A percentile compares a stretch with the other conserved stretches of the same genome.
Conservation (phyloP, 1,140 invertebrate species). For the Stegodyphus mimosarum region DNA sequence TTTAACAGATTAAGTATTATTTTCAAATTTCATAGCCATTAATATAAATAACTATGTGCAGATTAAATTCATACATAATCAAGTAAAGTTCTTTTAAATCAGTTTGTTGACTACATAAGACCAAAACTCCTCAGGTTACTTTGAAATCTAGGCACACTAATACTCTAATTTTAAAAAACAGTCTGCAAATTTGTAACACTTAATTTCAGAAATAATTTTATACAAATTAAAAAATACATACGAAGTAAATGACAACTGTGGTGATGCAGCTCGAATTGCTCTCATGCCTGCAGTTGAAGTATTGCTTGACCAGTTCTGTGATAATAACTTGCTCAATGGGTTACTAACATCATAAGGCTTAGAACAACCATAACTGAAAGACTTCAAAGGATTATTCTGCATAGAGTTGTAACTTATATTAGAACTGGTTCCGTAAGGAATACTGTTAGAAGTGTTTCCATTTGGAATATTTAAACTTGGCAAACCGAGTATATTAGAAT, state of each 20-base stretch:
- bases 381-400: constrained; percentile 51
- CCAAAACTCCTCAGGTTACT: neutral
- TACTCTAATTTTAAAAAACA: neutral
- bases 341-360: constrained; percentile 37
- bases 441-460: constrained; percentile 35
- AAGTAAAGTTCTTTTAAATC: neutral
- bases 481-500: constrained; percentile 43
- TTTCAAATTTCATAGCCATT: too few relatives aligned
- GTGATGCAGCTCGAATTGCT: constrained; percentile 54
- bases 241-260: constrained; percentile 42
- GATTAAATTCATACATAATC: neutral
- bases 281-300: constrained; percentile 31
- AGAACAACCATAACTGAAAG: constrained; percentile 24
- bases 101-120: neutral
- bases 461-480: constrained; percentile 42
- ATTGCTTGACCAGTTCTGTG: constrained; percentile 37
- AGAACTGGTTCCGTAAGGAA: constrained; percentile 30
- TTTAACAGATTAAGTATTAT: too few relatives aligned
- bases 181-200: too few relatives aligned
- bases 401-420: constrained; percentile 27
- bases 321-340: constrained; percentile 44
- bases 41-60: neutral
- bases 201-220: too few relatives aligned
- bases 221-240: constrained; percentile 33
- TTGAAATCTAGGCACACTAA: neutral